These are phyloP conservation scores for Apus apus DNA, from an alignment of 2,113 vertebrate genomes.

Conservation along the genomic window DNA sequence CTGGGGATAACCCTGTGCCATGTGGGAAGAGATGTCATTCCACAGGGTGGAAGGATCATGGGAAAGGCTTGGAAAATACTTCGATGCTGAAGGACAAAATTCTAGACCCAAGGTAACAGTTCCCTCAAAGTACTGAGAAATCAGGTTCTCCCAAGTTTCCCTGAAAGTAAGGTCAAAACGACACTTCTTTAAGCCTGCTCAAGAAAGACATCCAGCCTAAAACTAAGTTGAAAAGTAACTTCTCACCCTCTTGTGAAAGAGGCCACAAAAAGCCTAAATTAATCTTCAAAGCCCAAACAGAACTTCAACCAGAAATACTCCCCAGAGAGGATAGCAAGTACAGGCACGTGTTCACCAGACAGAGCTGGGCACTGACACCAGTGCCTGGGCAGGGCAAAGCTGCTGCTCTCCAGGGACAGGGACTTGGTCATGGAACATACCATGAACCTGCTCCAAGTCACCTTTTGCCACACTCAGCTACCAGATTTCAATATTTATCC, in stretches of 20 bases:
- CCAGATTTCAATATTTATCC: not conserved
- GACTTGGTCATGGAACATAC: not conserved
- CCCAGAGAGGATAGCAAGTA: not conserved
- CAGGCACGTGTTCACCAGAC: not conserved
- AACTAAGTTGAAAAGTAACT: constrained; percentile 44
- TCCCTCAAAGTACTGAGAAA: not conserved
- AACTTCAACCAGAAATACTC: not conserved
- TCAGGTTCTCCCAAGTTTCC: not conserved
- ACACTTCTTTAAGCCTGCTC: not conserved
- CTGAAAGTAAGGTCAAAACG: not conserved
- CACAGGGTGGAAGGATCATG: not conserved
- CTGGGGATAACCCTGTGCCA: not conserved
- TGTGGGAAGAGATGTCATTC: not conserved
- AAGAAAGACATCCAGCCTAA: constrained; percentile 5
- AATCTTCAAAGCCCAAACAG: constrained; percentile 38
- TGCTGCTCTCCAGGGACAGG: not conserved
- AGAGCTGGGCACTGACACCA: not conserved
- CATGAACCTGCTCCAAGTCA: not conserved
- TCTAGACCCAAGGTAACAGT: constrained; percentile 10
- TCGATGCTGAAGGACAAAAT: constrained; percentile 36
- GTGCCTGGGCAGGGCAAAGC: not conserved
- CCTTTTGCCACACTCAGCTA: not conserved
- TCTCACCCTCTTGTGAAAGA: constrained; percentile 50
- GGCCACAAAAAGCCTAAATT: not conserved
- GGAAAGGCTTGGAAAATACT: constrained; percentile 15